Evolutionary conservation across 2,113 vertebrate genomes (phyloP), one percentile per base, ranked within the genome.

Genomic region (Microcebus lehilahytsara): DNA sequence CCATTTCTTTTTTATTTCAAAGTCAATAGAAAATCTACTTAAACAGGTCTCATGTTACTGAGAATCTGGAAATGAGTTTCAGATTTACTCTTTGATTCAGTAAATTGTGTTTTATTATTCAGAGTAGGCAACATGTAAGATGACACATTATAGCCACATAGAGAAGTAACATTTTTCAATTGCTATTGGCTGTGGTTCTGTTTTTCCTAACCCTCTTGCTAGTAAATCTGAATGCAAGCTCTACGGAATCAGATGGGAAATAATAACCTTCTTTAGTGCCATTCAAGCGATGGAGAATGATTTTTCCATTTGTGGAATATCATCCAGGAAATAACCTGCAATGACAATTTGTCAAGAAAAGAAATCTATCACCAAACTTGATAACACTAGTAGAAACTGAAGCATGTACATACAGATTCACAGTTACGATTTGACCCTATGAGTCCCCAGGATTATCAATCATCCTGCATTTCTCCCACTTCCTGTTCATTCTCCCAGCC

Each of bases 251-350:
- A 95, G 84, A 95, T 93, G 96, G 95, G 93, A 96, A 97, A 97
- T 97, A 97, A 97, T 97, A 98, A 98, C 97, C 96, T 97, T 85
- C 97, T 97, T 97, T 88, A 97, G 93, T 93, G 95, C 66, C 90
- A 96, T 88, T 96, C 96, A 88, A 92, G 89, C 87, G 95, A 94
- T 93, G 89, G 96, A 97, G 96, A 97, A 97, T 97, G 96, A 98
- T 96, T 97, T 98, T 98, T 97, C 95, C 95, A 97, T 97, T 96
- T 98, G 97, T 88, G 81, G 90, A 97, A 97, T 97, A 97, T 96
- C 95, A 96, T 98, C 92, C 81, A 95, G 92, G 92, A 97, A 97
- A 96, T 97, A 97, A 97, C 92, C 90, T 97, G 87, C 60, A 89
- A 96, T 86, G 90, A 95, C 97, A 96, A 97, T 98, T 97, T 97